Conservation (phyloP, 2,797 vertebrate species). For the Heterohyrax brucei region DNA sequence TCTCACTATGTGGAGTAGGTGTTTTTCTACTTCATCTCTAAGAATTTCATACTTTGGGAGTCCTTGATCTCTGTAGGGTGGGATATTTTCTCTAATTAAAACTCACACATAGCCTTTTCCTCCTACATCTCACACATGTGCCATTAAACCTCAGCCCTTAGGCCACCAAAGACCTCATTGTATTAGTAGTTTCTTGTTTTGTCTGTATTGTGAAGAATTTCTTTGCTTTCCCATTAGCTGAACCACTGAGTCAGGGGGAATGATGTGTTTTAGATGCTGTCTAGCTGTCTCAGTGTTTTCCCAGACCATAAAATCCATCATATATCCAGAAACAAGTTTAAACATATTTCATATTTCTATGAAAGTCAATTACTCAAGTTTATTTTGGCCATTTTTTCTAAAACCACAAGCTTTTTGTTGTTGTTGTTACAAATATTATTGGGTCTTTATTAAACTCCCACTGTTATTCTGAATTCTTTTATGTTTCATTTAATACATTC, state of each 20-base stretch:
- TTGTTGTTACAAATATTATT: not conserved
- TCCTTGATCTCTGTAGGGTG: not conserved
- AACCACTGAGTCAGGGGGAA: not conserved
- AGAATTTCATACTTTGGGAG: not conserved
- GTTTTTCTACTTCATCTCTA: not conserved
- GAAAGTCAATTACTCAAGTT: not conserved
- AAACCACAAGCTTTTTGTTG: not conserved
- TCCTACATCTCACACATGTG: not conserved
- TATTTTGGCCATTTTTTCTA: not conserved
- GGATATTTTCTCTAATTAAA: not conserved
- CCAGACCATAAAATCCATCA: not conserved
- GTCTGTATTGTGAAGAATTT: not conserved
- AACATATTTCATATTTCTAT: not conserved
- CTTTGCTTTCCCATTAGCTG: not conserved
- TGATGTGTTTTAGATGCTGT: not conserved
- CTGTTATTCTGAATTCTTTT: not conserved
- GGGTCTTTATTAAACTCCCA: not conserved
- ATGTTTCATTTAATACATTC: not conserved
- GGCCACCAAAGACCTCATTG: not conserved
- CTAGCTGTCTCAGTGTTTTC: not conserved
- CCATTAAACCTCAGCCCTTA: not conserved
- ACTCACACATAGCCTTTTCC: not conserved
- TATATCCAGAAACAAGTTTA: not conserved
- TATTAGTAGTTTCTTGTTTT: not conserved
- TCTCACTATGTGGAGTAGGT: not conserved